Evolutionary conservation across 1,140 invertebrate genomes (phyloP).

Genomic region (Temnothorax nylanderi): DNA sequence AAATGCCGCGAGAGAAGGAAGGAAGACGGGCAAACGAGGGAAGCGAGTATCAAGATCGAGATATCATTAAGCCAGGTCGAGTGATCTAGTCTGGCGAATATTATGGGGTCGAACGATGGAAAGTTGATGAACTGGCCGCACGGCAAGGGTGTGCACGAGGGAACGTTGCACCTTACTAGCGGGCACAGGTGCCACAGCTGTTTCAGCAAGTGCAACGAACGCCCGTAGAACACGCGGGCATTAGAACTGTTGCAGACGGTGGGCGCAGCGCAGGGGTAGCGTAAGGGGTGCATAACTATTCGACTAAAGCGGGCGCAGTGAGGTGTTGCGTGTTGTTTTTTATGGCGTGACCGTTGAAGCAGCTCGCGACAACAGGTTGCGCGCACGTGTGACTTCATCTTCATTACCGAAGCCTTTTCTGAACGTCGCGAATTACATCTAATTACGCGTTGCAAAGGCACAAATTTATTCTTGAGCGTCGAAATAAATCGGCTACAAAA

Average conservation of each 20-base stretch:
- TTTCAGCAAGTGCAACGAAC: conserved; percentile 82
- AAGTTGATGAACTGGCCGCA: conserved; percentile 47
- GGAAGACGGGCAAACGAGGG: not conserved
- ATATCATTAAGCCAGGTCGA: conserved; percentile 74
- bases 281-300: conserved; percentile 82
- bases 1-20: conserved; percentile 12
- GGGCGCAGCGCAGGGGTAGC: conserved; percentile 44
- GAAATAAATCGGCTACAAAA: not conserved
- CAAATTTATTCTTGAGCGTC: not conserved
- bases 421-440: conserved; percentile 23
- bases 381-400: conserved; percentile 32
- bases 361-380: conserved; percentile 70
- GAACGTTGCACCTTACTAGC: conserved; percentile 81
- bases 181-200: conserved; percentile 83
- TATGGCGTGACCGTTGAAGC: conserved; percentile 77
- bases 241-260: conserved; percentile 79
- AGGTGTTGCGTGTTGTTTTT: conserved; percentile 68
- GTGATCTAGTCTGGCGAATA: conserved; percentile 74
- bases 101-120: conserved; percentile 70
- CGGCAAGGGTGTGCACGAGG: conserved; percentile 64
- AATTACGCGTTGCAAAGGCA: not conserved
- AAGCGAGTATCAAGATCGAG: conserved; percentile 25
- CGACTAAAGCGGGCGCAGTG: conserved; percentile 65
- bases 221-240: conserved; percentile 77
- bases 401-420: conserved; percentile 6